These are phyloP conservation scores for Myrmecophaga tridactyla DNA, from an alignment of 2,113 vertebrate genomes.

Conservation along the genomic window DNA sequence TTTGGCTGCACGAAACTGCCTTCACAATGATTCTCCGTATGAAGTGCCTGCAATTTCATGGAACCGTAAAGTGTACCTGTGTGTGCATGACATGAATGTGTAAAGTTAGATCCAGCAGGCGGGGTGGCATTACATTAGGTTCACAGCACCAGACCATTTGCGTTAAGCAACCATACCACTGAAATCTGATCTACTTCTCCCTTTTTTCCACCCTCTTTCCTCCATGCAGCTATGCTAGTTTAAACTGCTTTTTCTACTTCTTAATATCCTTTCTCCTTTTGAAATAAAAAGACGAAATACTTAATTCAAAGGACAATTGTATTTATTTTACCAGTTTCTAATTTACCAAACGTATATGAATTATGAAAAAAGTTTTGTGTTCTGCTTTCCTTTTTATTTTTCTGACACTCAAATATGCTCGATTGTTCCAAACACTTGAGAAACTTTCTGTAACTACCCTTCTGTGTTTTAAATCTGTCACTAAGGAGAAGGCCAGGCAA, in stretches of 20 bases:
- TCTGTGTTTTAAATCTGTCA: background rate
- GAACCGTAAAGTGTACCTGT: conserved; percentile 45
- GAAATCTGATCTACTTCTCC: background rate
- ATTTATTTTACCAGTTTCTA: background rate
- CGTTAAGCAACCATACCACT: background rate
- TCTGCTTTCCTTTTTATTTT: background rate
- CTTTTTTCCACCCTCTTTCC: background rate
- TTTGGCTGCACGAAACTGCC: background rate
- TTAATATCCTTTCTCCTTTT: conserved; percentile 59
- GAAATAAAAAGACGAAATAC: conserved; percentile 71
- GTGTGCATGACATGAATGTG: conserved; percentile 35
- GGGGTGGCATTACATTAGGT: background rate
- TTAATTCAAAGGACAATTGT: conserved; percentile 48
- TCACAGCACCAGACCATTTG: background rate
- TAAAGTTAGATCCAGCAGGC: background rate
- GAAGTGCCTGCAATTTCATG: conserved; percentile 6
- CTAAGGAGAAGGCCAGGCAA: background rate
- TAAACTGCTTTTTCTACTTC: conserved; percentile 61
- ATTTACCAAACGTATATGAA: background rate
- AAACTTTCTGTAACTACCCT: fast-evolving
- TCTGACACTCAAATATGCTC: background rate
- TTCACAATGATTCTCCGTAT: conserved; percentile 41
- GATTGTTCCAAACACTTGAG: background rate
- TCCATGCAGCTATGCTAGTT: conserved; percentile 60
- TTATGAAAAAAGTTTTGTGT: background rate